Conservation (phyloP, 2,888 invertebrate genomes). For the Calameuta idolon region DNA sequence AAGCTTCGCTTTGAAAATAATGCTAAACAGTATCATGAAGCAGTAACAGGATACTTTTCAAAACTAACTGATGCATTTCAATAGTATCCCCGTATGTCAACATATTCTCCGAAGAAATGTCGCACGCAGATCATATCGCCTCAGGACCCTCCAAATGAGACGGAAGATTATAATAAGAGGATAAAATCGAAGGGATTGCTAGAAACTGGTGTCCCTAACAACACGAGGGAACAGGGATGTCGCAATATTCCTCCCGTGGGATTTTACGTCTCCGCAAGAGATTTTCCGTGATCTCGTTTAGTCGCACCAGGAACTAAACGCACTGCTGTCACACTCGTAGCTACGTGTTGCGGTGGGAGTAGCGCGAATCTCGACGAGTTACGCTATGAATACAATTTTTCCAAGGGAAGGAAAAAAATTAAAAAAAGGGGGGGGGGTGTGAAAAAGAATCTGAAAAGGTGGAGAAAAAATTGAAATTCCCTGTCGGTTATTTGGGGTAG, state of each 20-base stretch:
- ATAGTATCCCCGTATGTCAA: neutral
- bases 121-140: slow-evolving; percentile 4
- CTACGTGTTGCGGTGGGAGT: neutral
- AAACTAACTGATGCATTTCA: neutral
- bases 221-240: neutral
- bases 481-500: neutral
- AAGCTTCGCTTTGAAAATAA: too few relatives aligned
- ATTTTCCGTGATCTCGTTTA: neutral
- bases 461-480: neutral
- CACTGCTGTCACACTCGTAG: neutral
- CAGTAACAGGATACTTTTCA: neutral
- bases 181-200: slow-evolving; percentile 13
- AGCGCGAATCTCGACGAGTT: neutral
- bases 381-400: neutral
- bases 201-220: neutral
- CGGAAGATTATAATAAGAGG: slow-evolving; percentile 19
- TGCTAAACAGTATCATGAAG: neutral
- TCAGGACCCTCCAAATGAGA: slow-evolving; percentile 6
- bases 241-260: neutral
- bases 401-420: neutral
- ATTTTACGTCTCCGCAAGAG: neutral
- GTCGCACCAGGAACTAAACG: neutral
- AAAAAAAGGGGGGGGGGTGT: neutral
- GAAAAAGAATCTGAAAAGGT: neutral
- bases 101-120: neutral